Evolutionary conservation across 2,888 invertebrate species (phyloP).

Genomic region (Crematogaster levior): DNA sequence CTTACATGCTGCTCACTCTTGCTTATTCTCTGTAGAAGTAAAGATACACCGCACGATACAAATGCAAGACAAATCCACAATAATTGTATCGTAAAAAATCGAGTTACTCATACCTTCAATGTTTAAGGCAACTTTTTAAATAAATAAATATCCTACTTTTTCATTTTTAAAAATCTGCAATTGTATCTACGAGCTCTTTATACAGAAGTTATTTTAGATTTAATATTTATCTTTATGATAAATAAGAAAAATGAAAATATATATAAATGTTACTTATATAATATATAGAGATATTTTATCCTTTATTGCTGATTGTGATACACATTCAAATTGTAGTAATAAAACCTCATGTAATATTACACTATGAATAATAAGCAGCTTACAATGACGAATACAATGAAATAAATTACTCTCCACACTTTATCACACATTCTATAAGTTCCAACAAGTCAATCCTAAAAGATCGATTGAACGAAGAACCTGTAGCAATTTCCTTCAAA

Average conservation of each 20-base stretch:
- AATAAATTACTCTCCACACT: neutral
- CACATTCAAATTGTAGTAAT: neutral
- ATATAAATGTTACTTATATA: neutral
- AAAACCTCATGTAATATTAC: neutral
- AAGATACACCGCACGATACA: neutral
- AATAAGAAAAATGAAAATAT: neutral
- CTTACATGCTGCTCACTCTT: neutral
- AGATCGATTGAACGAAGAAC: neutral
- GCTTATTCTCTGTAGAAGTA: neutral
- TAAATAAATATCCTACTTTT: neutral
- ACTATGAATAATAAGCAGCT: neutral
- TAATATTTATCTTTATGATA: neutral
- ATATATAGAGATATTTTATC: neutral
- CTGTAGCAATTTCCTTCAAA: conserved; percentile 42
- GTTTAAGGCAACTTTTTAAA: neutral
- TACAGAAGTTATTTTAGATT: neutral
- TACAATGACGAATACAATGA: neutral
- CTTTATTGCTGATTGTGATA: neutral
- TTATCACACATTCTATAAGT: neutral
- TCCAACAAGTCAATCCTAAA: conserved; percentile 7
- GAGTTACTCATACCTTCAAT: neutral
- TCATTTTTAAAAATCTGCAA: neutral
- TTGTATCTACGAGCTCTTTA: neutral
- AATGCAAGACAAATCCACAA: neutral
- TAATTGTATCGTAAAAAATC: neutral